Percentiles rank a stretch among this genome's conserved stretches.
Evolutionary conservation across 2,113 vertebrate species (phyloP).

Genomic region (Tupaia chinensis): DNA sequence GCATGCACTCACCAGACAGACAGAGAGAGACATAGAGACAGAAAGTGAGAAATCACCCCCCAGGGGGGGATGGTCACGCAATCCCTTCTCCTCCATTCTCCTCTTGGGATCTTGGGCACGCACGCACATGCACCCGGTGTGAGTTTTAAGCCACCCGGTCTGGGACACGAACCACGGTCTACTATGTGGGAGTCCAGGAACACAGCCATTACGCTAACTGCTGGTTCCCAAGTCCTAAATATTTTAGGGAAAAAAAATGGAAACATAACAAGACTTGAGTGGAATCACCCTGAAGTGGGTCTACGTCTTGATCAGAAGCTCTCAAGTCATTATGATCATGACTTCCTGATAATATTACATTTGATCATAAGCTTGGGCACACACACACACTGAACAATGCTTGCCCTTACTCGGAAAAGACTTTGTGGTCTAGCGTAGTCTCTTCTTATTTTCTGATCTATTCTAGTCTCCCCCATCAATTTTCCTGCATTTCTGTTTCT

Average conservation of each 20-base stretch:
- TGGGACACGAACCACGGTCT: too few species aligned
- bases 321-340: background rate
- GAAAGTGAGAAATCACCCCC: too few species aligned
- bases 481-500: background rate
- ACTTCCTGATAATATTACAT: background rate
- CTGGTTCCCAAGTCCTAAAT: background rate
- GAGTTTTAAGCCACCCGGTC: too few species aligned
- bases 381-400: rapidly evolving
- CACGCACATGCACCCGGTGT: too few species aligned
- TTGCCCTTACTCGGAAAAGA: background rate
- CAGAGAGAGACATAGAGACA: too few species aligned
- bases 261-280: background rate
- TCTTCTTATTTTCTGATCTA: background rate
- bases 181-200: too few species aligned
- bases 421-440: background rate
- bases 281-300: background rate
- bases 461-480: background rate
- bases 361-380: background rate
- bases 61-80: too few species aligned
- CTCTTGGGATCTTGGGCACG: too few species aligned
- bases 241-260: background rate
- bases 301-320: background rate
- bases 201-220: too few species aligned
- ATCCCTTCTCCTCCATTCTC: too few species aligned
- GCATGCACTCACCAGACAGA: too few species aligned